Evolutionary conservation across 2,113 vertebrate genomes (phyloP), one percentile per base, ranked within the genome.

Genomic region (Myotis lucifugus): DNA sequence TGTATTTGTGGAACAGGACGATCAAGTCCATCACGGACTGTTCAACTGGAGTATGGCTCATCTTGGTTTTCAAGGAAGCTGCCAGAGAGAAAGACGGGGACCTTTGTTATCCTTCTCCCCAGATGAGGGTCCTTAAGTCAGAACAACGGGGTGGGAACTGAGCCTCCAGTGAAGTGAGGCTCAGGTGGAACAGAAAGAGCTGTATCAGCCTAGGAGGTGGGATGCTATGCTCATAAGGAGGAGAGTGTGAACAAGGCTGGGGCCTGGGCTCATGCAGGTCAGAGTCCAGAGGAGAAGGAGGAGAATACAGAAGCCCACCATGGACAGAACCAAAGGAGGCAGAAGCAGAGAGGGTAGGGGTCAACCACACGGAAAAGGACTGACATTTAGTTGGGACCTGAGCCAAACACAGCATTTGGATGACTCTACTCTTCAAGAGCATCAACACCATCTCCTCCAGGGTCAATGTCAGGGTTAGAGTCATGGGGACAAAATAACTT

Each of bases 241-340:
- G 42, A 81, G n/a, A 23, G 12, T 1, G n/a, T 25, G 34, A 40
- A 25, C 10, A 48, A 4, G 6, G 8, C 25, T 76, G 56, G 25
- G n/a, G n/a, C 11, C 27, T 54, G 40, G n/a, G 14, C 8, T 11
- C 77, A 6, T 0, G 14, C 50, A 19, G 27, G 5, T 46, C 32
- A 82, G 52, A 29, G 34, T 25, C 40, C 2, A 11, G 37, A 59
- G 56, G 32, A 67, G 23, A 8, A 14, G 23, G 3, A 42, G 69
- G 17, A 5, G 21, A 27, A 19, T 19, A 6, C 8, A 12, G 73
- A 32, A 8, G 40, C 40, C 67, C 42, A 11, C 48, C 27, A 29
- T 42, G 50, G 64, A 4, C 5, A 40, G 64, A 5, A 0, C 21
- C 23, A 12, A 14, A 37, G 29, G 6, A 1, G 1, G 11, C 0